These are phyloP conservation scores for Palythoa heliodiscus DNA, from an alignment of 92 coral and sea anemone species.

Conservation along the genomic window DNA sequence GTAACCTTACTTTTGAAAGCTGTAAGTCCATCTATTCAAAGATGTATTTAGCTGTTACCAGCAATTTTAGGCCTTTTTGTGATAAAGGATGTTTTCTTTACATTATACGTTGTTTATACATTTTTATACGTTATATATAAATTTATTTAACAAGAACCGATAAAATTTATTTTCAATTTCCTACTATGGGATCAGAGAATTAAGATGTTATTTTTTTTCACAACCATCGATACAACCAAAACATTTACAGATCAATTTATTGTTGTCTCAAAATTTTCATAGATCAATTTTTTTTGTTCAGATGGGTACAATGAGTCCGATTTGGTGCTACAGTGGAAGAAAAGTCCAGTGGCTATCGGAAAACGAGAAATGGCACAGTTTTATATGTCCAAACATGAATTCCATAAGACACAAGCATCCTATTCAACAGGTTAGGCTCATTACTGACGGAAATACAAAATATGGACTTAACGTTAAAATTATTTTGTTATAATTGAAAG, in stretches of 20 bases:
- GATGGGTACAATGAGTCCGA: conserved; percentile 45
- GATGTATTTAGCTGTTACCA: too few relatives aligned
- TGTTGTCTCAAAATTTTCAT: background rate
- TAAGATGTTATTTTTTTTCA: too few relatives aligned
- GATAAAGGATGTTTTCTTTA: too few relatives aligned
- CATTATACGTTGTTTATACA: too few relatives aligned
- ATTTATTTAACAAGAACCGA: too few relatives aligned
- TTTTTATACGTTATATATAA: too few relatives aligned
- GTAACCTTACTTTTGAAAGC: conserved; percentile 66
- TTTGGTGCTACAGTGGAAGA: conserved; percentile 40
- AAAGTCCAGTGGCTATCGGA: conserved; percentile 10
- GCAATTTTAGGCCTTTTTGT: too few relatives aligned
- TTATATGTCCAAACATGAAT: conserved; percentile 11
- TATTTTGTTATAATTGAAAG: too few relatives aligned
- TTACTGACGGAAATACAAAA: too few relatives aligned
- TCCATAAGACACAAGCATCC: background rate
- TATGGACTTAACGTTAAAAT: too few relatives aligned
- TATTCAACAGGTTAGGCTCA: conserved; percentile 14
- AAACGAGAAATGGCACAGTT: conserved; percentile 38
- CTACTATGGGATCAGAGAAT: too few relatives aligned
- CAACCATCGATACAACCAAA: background rate
- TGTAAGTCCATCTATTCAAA: conserved; percentile 47
- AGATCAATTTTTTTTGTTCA: background rate
- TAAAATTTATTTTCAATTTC: too few relatives aligned
- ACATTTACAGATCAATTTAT: background rate